Evolutionary conservation across 1,140 invertebrate species (phyloP).

Genomic region (Tetragonula clypearis): DNA sequence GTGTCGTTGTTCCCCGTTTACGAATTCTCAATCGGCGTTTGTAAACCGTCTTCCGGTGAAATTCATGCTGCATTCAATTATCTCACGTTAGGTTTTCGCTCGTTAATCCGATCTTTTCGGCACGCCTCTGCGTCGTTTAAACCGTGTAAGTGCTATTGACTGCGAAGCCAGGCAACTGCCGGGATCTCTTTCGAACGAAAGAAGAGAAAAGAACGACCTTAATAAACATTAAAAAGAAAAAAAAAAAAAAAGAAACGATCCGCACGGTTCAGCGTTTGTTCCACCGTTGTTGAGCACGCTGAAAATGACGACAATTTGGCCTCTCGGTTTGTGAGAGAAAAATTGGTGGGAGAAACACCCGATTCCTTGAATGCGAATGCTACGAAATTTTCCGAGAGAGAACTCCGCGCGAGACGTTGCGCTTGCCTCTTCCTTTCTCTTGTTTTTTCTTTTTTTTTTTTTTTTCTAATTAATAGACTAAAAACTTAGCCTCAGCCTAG

Average conservation of each 20-base stretch:
- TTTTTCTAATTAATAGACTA: neutral
- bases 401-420: neutral
- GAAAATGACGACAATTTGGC: neutral
- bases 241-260: neutral
- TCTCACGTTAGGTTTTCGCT: neutral
- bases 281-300: too few species aligned
- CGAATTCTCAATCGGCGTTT: neutral
- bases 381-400: neutral
- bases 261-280: neutral
- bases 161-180: constrained; percentile 30
- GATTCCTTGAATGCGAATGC: neutral
- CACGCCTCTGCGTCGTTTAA: neutral
- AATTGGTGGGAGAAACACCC: neutral
- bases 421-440: neutral
- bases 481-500: neutral
- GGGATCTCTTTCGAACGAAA: neutral
- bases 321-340: too few species aligned
- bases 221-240: too few species aligned
- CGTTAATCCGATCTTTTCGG: constrained; percentile 13
- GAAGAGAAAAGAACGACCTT: too few species aligned
- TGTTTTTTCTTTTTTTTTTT: neutral
- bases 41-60: neutral
- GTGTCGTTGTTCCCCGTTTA: neutral
- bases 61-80: constrained; percentile 26
- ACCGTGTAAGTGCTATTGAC: constrained; percentile 24